A percentile compares a stretch with the other conserved stretches of the same genome.
Evolutionary conservation across 2,888 invertebrate species (phyloP).

Genomic region (Stenoptilia bipunctidactyla): DNA sequence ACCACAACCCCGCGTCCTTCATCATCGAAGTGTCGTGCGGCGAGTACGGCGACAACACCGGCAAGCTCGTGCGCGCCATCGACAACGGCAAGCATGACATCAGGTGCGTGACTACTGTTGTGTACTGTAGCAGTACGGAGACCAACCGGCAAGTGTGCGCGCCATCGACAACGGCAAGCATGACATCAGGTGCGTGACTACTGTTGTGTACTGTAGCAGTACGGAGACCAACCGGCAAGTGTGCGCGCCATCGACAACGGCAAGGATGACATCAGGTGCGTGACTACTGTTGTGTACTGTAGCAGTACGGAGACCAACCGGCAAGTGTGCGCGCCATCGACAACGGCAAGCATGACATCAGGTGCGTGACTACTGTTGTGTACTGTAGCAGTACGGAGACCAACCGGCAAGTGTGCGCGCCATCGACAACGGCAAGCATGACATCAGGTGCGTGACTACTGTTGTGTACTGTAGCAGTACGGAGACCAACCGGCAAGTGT

Average conservation of each 20-base stretch:
- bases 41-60: slow-evolving; percentile 93
- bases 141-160: too few species aligned
- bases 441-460: too few species aligned
- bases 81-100: slow-evolving; percentile 87
- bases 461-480: too few species aligned
- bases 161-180: slow-evolving; percentile 88
- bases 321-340: slow-evolving; percentile 86
- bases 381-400: too few species aligned
- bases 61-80: slow-evolving; percentile 86
- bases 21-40: slow-evolving; percentile 97
- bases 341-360: slow-evolving; percentile 85
- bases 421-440: slow-evolving; percentile 86
- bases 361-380: too few species aligned
- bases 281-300: slow-evolving; percentile 92
- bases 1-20: slow-evolving; percentile 97
- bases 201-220: slow-evolving; percentile 96
- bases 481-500: too few species aligned
- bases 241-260: slow-evolving; percentile 90
- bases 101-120: slow-evolving; percentile 41
- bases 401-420: too few species aligned
- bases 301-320: slow-evolving; percentile 95
- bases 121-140: too few species aligned
- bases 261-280: slow-evolving; percentile 77
- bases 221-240: slow-evolving; percentile 90
- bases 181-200: slow-evolving; percentile 84